phyloP scores from a whole-genome alignment of 2,797 vertebrate species.

The Coendou prehensilis region DNA sequence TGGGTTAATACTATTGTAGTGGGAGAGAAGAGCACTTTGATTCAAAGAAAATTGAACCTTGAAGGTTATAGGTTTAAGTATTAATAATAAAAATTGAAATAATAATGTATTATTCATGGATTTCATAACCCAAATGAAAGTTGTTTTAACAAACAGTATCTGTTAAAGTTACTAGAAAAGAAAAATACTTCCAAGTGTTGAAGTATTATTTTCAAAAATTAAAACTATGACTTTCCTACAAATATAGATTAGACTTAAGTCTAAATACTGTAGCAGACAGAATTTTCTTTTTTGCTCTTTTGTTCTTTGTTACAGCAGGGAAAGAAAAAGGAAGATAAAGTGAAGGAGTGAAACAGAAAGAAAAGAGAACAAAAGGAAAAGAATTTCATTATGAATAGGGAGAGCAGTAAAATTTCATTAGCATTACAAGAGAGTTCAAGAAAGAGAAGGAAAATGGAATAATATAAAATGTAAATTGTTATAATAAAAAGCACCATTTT shows the following conservation, averaged over 20 bases:
- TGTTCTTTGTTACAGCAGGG: neutral
- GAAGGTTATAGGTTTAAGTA: neutral
- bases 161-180: conserved; percentile 13
- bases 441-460: neutral
- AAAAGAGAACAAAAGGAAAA: neutral
- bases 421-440: neutral
- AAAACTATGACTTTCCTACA: neutral
- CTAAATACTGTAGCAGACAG: neutral
- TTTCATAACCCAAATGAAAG: neutral
- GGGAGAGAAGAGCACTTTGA: neutral
- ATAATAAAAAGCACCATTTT: neutral
- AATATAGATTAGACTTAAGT: neutral
- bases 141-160: neutral
- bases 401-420: neutral
- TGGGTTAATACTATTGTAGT: neutral
- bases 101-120: neutral
- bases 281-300: neutral
- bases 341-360: neutral
- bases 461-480: neutral
- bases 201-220: neutral
- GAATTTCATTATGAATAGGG: neutral
- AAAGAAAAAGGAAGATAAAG: neutral
- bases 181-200: neutral
- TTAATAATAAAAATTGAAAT: conserved; percentile 3
- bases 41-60: conserved; percentile 18